Evolutionary conservation across 2,888 invertebrate species (phyloP).

Genomic region (Elmis aenea): DNA sequence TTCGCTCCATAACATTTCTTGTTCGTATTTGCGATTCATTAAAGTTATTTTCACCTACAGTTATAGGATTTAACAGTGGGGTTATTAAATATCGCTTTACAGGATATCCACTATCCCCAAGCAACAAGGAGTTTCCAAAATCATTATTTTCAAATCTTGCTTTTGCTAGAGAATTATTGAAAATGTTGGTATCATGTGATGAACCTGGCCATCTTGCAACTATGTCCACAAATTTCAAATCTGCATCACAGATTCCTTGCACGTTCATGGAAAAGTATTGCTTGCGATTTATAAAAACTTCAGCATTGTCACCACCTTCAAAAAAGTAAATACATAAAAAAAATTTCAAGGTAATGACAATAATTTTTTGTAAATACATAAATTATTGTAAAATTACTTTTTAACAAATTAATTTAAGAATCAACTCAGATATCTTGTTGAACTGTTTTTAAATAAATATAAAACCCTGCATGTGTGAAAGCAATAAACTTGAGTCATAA

Average conservation of each 20-base stretch:
- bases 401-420: too few relatives aligned
- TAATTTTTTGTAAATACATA: too few relatives aligned
- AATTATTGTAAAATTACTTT: too few relatives aligned
- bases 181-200: constrained; percentile 1
- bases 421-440: too few relatives aligned
- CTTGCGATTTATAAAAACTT: constrained; percentile 26
- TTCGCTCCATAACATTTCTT: constrained; percentile 12
- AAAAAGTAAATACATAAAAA: too few relatives aligned
- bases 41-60: constrained; percentile 8
- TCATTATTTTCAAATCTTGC: constrained; percentile 1
- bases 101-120: constrained; percentile 24
- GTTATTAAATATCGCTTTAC: constrained; percentile 16
- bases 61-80: constrained; percentile 7
- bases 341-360: too few relatives aligned
- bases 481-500: too few relatives aligned
- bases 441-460: too few relatives aligned
- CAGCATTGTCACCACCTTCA: constrained; percentile 21
- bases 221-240: neutral
- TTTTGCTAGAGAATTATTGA: neutral
- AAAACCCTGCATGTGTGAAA: too few relatives aligned
- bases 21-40: constrained; percentile 13
- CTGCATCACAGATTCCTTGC: constrained; percentile 1
- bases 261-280: constrained; percentile 26
- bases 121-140: constrained; percentile 3
- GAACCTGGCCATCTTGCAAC: constrained; percentile 1